Evolutionary conservation across 2,113 vertebrate species (phyloP).

Genomic region (Miniopterus natalensis): DNA sequence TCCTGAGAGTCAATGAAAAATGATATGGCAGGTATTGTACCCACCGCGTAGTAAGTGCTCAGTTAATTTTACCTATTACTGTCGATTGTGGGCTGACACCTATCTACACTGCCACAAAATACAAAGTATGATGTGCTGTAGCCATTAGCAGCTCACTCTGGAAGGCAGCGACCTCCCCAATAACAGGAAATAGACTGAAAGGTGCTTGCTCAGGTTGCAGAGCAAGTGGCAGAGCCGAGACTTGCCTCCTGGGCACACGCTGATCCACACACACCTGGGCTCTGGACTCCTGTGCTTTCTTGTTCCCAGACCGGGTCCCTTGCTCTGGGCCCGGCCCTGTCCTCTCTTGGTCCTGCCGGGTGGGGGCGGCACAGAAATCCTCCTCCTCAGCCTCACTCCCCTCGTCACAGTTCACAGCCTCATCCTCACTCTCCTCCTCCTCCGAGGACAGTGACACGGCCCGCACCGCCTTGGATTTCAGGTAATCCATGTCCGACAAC

Average conservation of each 20-base stretch:
- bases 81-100: rapidly evolving
- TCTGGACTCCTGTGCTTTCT: rapidly evolving
- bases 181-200: not conserved
- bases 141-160: rapidly evolving
- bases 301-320: not conserved
- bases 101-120: not conserved
- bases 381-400: slow-evolving; percentile 69
- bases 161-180: not conserved
- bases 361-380: slow-evolving; percentile 57
- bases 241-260: no score
- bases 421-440: slow-evolving; percentile 80
- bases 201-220: not conserved
- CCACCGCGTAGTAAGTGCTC: rapidly evolving
- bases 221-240: not conserved
- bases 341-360: not conserved
- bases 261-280: slow-evolving; percentile 70
- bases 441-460: slow-evolving; percentile 60
- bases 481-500: slow-evolving; percentile 97
- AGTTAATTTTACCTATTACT: rapidly evolving
- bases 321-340: slow-evolving; percentile 57
- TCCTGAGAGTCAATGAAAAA: rapidly evolving
- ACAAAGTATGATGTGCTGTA: rapidly evolving
- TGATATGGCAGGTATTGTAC: rapidly evolving
- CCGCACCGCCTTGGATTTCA: slow-evolving; percentile 94
- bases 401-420: slow-evolving; percentile 67